Percentiles rank a stretch among this genome's conserved stretches.
Conservation (phyloP, 2,113 vertebrate species). For the Mus musculus region DNA sequence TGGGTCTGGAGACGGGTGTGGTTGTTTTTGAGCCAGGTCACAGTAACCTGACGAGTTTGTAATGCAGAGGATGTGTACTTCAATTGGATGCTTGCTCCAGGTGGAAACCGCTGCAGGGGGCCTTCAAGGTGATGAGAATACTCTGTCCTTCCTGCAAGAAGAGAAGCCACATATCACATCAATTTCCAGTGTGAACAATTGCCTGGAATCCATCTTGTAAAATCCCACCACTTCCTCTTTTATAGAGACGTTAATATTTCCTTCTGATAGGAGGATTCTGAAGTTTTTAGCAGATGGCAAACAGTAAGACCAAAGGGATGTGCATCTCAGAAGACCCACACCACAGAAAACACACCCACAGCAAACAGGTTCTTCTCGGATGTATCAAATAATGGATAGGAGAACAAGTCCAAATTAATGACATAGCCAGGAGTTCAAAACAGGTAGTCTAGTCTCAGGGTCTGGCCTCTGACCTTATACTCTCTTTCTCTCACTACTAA, state of each 20-base stretch:
- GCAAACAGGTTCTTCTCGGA: neutral
- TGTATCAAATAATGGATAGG: neutral
- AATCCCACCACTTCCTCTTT: neutral
- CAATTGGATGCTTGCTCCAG: neutral
- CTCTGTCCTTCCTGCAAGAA: neutral
- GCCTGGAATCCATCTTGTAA: neutral
- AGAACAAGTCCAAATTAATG: neutral
- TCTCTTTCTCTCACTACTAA: neutral
- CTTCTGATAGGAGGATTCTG: neutral
- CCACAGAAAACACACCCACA: neutral
- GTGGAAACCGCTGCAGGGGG: neutral
- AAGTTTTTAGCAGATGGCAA: neutral
- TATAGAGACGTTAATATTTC: neutral
- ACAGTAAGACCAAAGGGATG: neutral
- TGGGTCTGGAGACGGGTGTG: neutral
- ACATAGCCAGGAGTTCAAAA: neutral
- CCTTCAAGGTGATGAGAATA: neutral
- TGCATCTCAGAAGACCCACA: neutral
- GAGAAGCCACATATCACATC: neutral
- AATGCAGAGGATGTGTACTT: neutral
- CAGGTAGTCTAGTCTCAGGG: neutral
- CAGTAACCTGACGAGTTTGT: neutral
- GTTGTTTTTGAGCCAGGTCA: slow-evolving; percentile 63
- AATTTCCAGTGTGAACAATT: neutral
- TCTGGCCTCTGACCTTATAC: neutral